phyloP scores from a whole-genome alignment of 1,140 invertebrate species.

The Habropoda laboriosa region DNA sequence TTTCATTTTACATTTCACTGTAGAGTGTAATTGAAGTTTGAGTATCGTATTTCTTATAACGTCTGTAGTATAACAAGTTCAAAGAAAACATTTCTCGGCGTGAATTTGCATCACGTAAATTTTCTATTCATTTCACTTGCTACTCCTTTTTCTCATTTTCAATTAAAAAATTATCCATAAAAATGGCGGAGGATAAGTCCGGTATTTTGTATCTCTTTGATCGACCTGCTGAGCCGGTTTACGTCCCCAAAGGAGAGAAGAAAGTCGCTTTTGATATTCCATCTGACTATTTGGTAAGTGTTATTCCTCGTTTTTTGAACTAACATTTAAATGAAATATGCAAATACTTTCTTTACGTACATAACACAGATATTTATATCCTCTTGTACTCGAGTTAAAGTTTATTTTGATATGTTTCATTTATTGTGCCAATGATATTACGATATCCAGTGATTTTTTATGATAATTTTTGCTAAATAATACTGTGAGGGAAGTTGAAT shows the following conservation, averaged over 20 bases:
- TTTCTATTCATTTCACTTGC: neutral
- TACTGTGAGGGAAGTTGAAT: too few relatives aligned
- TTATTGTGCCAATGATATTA: too few relatives aligned
- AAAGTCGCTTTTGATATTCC: slow-evolving; percentile 85
- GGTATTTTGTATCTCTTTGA: slow-evolving; percentile 86
- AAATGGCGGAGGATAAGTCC: slow-evolving; percentile 63
- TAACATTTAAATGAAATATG: too few relatives aligned
- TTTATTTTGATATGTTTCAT: too few relatives aligned
- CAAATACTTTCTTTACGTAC: too few relatives aligned
- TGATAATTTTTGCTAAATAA: too few relatives aligned
- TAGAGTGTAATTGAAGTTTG: neutral
- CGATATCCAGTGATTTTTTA: too few relatives aligned
- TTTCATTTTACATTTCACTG: neutral
- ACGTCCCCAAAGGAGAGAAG: slow-evolving; percentile 85
- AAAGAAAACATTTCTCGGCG: neutral
- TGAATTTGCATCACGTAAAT: neutral
- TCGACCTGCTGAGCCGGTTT: slow-evolving; percentile 88
- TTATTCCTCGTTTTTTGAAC: neutral
- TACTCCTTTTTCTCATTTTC: neutral
- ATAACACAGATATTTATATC: too few relatives aligned
- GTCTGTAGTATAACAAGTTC: too few relatives aligned
- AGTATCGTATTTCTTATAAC: neutral
- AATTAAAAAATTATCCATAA: neutral
- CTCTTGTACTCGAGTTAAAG: too few relatives aligned
- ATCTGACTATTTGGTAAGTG: slow-evolving; percentile 81